These are phyloP conservation scores for Thereuonema tuberculata DNA, from an alignment of 1,140 invertebrate genomes.

Conservation along the genomic window DNA sequence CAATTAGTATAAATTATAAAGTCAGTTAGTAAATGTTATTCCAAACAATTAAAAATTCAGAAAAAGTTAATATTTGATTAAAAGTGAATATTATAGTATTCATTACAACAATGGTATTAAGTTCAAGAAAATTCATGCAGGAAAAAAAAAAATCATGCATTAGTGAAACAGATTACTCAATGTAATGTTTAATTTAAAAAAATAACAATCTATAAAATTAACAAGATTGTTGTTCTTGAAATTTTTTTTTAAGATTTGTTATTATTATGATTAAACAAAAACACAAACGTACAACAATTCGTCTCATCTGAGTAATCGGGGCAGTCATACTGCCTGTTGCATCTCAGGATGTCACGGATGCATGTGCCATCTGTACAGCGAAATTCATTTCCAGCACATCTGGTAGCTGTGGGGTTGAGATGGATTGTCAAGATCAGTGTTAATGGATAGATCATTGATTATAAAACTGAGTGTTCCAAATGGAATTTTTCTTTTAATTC, in stretches of 20 bases:
- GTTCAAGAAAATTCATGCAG: too few species aligned
- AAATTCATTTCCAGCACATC: constrained; percentile 1
- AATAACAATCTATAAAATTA: too few species aligned
- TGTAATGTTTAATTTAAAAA: too few species aligned
- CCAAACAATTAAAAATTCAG: too few species aligned
- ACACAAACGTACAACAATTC: constrained; percentile 48
- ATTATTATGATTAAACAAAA: constrained; percentile 9
- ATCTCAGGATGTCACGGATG: constrained; percentile 43
- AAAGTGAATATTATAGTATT: too few species aligned
- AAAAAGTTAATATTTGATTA: too few species aligned
- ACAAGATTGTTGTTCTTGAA: constrained; percentile 8
- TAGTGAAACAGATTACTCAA: too few species aligned
- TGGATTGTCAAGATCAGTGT: too few species aligned
- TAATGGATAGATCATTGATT: background rate
- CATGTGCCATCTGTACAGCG: constrained; percentile 42
- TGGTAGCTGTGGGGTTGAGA: background rate
- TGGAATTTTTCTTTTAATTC: background rate
- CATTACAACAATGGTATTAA: too few species aligned
- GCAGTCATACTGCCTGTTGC: constrained; percentile 53
- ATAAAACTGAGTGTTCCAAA: background rate
- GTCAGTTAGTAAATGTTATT: too few species aligned
- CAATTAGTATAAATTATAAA: too few species aligned
- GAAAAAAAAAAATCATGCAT: too few species aligned
- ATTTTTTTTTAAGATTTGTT: constrained; percentile 6
- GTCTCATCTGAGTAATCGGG: constrained; percentile 52